Evolutionary conservation across 2,113 vertebrate genomes (phyloP), one percentile per base, ranked within the genome.

Genomic region (Megaceryle torquata): DNA sequence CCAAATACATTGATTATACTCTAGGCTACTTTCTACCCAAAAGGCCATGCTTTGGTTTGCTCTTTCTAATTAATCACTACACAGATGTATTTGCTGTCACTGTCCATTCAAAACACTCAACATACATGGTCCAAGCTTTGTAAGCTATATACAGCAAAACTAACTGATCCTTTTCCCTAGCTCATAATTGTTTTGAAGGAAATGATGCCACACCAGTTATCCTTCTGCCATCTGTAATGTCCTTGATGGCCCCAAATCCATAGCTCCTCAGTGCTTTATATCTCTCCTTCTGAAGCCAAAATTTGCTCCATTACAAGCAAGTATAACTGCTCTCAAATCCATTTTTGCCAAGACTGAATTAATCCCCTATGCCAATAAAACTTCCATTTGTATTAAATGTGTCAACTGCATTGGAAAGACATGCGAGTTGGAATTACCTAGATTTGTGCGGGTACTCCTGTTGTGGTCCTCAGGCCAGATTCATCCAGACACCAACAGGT

Each of bases 381-480:
- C 72, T 84, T 93, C 83, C 48, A 87, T 92, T 96, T 84, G 48
- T 85, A 95, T 79, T 89, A 89, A 78, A 91, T 79, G n/a, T n/a
- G 28, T 91, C 72, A 71, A 21, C 61, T 74, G 51, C 56, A 24
- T 26, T 88, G 76, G 68, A 78, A 77, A 78, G 51, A 70, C 79
- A 43, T 2, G 28, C 4, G 33, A 64, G 68, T 56, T 81, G 61
- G 56, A 94, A 93, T 90, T 94, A 91, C 65, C 74, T 84, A 39
- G 60, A 39, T 46, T 83, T 91, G 70, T 88, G 50, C 67, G 71
- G 39, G 51, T 74, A 67, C 91, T 89, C 86, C 41, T 82, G 43
- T 81, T 41, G 48, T 68, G 43, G 20, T 13, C 50, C 46, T 43
- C 29, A 39, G 68, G 81, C 69, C 50, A 72, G 48, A 63, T 82